These are phyloP conservation scores for Tetramorium bicarinatum DNA, from an alignment of 2,888 invertebrate genomes.

Conservation along the genomic window DNA sequence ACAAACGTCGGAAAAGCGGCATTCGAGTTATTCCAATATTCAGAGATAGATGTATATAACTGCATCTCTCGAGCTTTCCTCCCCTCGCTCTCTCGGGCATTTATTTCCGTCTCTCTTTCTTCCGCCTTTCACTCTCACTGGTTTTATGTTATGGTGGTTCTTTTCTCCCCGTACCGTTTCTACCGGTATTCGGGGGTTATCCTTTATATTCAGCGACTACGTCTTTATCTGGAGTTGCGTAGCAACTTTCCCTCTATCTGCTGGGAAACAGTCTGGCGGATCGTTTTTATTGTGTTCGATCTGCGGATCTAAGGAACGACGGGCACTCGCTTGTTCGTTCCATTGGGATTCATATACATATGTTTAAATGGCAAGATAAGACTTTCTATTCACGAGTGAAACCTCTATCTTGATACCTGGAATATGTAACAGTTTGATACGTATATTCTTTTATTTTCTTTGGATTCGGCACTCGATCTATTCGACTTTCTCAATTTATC, in stretches of 20 bases:
- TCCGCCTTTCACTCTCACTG: slow-evolving; percentile 3
- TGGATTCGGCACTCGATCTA: not conserved
- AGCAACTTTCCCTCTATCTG: slow-evolving; percentile 58
- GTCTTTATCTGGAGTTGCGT: slow-evolving; percentile 27
- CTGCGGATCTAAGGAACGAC: slow-evolving; percentile 32
- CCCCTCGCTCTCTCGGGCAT: slow-evolving; percentile 14
- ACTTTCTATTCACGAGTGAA: slow-evolving; percentile 71
- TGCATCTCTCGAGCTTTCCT: slow-evolving; percentile 39
- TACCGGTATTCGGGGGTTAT: slow-evolving; percentile 22
- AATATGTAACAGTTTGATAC: slow-evolving; percentile 15
- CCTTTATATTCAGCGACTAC: slow-evolving; percentile 28
- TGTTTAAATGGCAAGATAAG: slow-evolving; percentile 75
- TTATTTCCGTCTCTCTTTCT: slow-evolving; percentile 26
- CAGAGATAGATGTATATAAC: slow-evolving; percentile 80
- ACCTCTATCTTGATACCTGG: slow-evolving; percentile 64
- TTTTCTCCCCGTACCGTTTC: slow-evolving; percentile 39
- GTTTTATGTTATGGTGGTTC: not conserved
- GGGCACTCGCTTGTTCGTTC: slow-evolving; percentile 53
- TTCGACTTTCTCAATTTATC: slow-evolving; percentile 31
- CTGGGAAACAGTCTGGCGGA: slow-evolving; percentile 70
- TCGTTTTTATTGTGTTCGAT: slow-evolving; percentile 74
- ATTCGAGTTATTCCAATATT: slow-evolving; percentile 84
- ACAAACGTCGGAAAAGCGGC: slow-evolving; percentile 74
- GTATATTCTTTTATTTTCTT: slow-evolving; percentile 21
- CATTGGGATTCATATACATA: slow-evolving; percentile 74